A percentile compares a stretch with the other conserved stretches of the same genome.
Evolutionary conservation across 2,113 vertebrate species (phyloP).

Genomic region (Muntiacus muntjak): DNA sequence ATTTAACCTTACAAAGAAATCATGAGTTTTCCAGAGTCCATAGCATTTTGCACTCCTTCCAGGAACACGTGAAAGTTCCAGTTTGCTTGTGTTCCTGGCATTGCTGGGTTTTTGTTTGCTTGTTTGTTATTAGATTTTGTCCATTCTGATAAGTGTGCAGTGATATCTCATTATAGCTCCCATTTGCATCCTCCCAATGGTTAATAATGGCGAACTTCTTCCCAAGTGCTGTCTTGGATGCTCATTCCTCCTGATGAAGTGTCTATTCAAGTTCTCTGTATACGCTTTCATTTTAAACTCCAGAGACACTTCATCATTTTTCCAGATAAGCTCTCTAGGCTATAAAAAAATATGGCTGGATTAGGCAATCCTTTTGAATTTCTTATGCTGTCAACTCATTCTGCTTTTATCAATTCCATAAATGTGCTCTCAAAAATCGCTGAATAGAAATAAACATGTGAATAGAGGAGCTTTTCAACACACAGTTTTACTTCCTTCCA

Average conservation of each 20-base stretch:
- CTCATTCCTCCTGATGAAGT: neutral
- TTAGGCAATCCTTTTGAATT: neutral
- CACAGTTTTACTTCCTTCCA: neutral
- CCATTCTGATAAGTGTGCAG: neutral
- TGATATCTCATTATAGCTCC: neutral
- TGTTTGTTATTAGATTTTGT: neutral
- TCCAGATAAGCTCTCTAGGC: neutral
- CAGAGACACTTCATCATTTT: neutral
- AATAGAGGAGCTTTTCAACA: neutral
- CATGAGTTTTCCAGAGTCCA: neutral
- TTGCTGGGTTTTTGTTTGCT: neutral
- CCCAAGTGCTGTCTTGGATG: neutral
- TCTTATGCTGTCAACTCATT: neutral
- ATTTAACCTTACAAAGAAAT: neutral
- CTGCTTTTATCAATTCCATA: neutral
- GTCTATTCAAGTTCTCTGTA: neutral
- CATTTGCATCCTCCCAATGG: rapidly evolving
- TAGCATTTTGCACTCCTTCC: neutral
- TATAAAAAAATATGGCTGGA: neutral
- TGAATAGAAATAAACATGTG: neutral
- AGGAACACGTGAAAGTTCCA: neutral
- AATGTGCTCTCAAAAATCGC: neutral
- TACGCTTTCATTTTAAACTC: neutral
- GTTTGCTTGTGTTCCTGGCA: neutral
- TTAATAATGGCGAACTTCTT: neutral